phyloP scores from a whole-genome alignment of 2,888 invertebrate genomes.

The Carpatolechia fugitivella region DNA sequence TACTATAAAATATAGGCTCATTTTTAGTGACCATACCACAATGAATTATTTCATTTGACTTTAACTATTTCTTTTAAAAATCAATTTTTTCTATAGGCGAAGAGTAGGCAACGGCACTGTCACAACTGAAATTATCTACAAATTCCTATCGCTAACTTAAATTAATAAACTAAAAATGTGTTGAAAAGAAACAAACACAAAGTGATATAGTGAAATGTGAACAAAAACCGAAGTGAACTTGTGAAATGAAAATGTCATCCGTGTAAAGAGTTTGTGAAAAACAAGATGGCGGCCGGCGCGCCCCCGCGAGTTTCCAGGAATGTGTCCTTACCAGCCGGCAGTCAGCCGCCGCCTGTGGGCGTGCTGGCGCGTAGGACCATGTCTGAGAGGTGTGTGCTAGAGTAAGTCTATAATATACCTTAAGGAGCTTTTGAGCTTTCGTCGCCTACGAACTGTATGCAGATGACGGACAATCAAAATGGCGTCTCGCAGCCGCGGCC shows the following conservation, averaged over 20 bases:
- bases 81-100: not conserved
- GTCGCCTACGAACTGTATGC: too few relatives aligned
- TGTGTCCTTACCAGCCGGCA: slow-evolving; percentile 69
- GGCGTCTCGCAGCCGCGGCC: too few relatives aligned
- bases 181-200: not conserved
- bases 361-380: slow-evolving; percentile 62
- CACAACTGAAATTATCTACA: not conserved
- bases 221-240: not conserved
- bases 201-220: not conserved
- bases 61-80: too few relatives aligned
- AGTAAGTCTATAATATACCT: not conserved
- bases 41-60: too few relatives aligned
- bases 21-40: too few relatives aligned
- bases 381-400: slow-evolving; percentile 63
- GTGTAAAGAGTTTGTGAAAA: slow-evolving; percentile 11
- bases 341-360: slow-evolving; percentile 63
- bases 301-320: slow-evolving; percentile 69
- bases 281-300: slow-evolving; percentile 36
- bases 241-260: not conserved
- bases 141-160: not conserved
- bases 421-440: too few relatives aligned
- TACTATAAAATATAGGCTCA: too few relatives aligned
- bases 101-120: slow-evolving; percentile 13
- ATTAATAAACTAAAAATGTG: not conserved
- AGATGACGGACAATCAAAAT: not conserved